A percentile compares a stretch with the other conserved stretches of the same genome.
Conservation (phyloP, 2,797 vertebrate genomes). For the Megaceryle alcyon region DNA sequence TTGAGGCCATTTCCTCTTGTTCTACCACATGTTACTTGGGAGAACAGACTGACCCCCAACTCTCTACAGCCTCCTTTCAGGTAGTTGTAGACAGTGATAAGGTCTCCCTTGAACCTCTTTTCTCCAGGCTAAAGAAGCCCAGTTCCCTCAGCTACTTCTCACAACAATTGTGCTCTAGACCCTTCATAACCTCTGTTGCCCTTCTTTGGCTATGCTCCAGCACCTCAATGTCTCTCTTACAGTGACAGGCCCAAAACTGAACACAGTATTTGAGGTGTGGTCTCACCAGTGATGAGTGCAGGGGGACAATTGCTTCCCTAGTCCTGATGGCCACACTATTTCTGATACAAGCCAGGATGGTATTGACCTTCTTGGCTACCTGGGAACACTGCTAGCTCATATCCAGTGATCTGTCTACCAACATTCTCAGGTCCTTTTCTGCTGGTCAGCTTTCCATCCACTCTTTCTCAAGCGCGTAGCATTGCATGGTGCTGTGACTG, state of each 20-base stretch:
- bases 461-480: not conserved
- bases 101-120: too few relatives aligned
- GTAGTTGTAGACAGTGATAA: too few relatives aligned
- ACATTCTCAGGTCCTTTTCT: too few relatives aligned
- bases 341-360: not conserved
- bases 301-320: not conserved
- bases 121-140: not conserved
- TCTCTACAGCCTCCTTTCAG: too few relatives aligned
- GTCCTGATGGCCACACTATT: not conserved
- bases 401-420: too few relatives aligned
- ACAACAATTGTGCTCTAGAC: not conserved
- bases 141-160: not conserved
- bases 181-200: not conserved
- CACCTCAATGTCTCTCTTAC: not conserved
- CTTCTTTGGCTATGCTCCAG: not conserved
- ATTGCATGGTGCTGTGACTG: not conserved
- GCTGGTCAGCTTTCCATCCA: not conserved
- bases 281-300: not conserved
- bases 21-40: not conserved
- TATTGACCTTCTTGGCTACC: too few relatives aligned
- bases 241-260: not conserved
- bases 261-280: not conserved
- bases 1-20: not conserved
- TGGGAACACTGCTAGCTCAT: too few relatives aligned
- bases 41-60: not conserved